Base-by-base conservation (phyloP, 2,797 vertebrate species). In the Sebastes vulpes region DNA sequence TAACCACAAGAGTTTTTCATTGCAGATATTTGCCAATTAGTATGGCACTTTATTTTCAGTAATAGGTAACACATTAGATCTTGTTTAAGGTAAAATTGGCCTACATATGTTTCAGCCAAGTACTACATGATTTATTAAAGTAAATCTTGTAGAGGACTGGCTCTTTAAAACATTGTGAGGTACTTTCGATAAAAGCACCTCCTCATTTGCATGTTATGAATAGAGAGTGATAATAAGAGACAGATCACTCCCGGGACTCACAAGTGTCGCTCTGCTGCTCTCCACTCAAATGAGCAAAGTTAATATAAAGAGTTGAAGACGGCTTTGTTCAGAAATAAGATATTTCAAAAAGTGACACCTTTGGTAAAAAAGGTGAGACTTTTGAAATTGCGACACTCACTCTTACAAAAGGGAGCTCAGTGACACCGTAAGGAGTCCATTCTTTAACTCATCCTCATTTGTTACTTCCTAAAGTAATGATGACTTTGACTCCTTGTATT, bases 181-280 rank as follows among this genome's bases (percentile, higher is more conserved):
- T 29, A 16, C 66, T 82, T 64, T 16, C 54, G 56, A 70, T 78
- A 50, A 81, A 82, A 83, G 79, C 38, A 10, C 63, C 57, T 25
- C 8, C 57, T 75, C 59, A 79, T 83, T 78, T 90, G 65, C 72
- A 81, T 74, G 63, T 73, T 59, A 52, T 83, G 72, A 89, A 89
- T 60, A 81, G 42, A 77, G 52, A 75, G 46, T 21, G 56, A 83
- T 87, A 68, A 79, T 58, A 23, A 66, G 69, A 79, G 76, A 9
- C 65, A 53, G 50, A 75, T 81, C 29, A 31, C 78, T 84, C 61
- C 54, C 3, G 25, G 29, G 66, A 66, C 65, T 63, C 69, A 50
- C 64, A 11, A 58, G 59, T 76, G 78, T 42, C 48, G 6, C 74
- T 79, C 65, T 2, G 83, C 71, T 85, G 77, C 77, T 77, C 68